phyloP scores from a whole-genome alignment of 2,888 invertebrate species.

The Pristionchus japonicus region DNA sequence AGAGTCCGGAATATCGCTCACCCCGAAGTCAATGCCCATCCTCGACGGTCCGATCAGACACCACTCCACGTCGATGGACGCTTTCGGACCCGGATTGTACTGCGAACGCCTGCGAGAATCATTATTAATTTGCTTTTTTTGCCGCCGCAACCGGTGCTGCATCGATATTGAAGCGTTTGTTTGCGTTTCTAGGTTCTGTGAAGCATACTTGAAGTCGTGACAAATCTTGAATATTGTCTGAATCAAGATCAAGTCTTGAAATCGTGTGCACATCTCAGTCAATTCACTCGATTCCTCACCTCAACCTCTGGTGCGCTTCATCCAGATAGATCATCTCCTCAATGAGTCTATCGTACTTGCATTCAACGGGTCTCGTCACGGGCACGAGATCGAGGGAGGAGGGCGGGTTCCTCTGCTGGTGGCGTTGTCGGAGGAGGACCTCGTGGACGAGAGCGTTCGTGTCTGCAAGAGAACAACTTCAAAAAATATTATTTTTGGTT shows the following conservation, averaged over 20 bases:
- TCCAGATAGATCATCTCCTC: slow-evolving; percentile 18
- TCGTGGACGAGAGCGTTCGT: not conserved
- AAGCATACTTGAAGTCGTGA: not conserved
- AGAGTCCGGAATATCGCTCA: too few relatives aligned
- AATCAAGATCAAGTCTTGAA: too few relatives aligned
- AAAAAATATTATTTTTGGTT: too few relatives aligned
- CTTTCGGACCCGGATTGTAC: not conserved
- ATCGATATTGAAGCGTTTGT: not conserved
- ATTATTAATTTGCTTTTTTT: not conserved
- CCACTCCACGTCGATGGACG: not conserved
- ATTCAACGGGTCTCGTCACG: not conserved
- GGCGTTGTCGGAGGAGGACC: not conserved
- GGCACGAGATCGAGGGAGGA: not conserved
- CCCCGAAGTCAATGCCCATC: slow-evolving; percentile 22
- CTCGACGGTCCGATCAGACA: not conserved
- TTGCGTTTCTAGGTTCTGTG: not conserved
- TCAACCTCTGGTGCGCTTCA: not conserved
- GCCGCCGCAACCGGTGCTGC: not conserved
- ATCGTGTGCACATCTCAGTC: not conserved
- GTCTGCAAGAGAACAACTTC: too few relatives aligned
- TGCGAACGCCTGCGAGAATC: not conserved
- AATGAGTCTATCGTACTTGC: not conserved
- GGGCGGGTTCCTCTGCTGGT: not conserved
- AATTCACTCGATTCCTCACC: not conserved
- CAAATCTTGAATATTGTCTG: too few relatives aligned